Conservation (phyloP, 2,797 vertebrate genomes). For the Chlorospingus flavigularis region DNA sequence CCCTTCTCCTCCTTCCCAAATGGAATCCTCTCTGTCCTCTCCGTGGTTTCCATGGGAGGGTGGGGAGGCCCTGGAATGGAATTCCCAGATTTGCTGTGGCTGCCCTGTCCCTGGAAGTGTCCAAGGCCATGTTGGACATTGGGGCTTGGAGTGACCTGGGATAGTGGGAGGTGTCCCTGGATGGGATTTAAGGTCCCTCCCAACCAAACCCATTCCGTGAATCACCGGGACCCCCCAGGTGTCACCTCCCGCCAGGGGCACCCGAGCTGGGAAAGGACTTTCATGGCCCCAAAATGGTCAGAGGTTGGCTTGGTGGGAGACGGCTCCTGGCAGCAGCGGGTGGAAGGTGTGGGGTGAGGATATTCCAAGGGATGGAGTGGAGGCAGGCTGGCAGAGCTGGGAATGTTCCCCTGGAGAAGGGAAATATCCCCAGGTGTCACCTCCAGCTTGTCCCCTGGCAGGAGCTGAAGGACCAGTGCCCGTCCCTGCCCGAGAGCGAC, state of each 20-base stretch:
- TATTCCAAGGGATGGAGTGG: too few relatives aligned
- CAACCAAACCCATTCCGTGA: accelerated
- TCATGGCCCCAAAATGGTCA: too few relatives aligned
- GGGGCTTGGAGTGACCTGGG: neutral
- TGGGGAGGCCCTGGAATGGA: neutral
- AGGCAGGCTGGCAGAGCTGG: too few relatives aligned
- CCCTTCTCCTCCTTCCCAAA: neutral
- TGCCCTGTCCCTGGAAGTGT: neutral
- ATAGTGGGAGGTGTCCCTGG: accelerated
- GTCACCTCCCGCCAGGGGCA: neutral
- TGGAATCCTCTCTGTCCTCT: accelerated
- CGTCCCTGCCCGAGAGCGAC: constrained; percentile 74
- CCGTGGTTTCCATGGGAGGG: accelerated
- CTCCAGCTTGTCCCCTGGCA: neutral
- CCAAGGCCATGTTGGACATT: neutral
- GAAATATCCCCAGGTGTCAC: neutral
- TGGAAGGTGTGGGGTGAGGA: too few relatives aligned
- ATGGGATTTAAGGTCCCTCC: neutral
- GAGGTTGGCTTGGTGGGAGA: too few relatives aligned
- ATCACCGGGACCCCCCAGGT: accelerated
- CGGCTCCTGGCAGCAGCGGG: too few relatives aligned
- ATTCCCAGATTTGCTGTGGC: neutral
- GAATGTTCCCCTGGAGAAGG: too few relatives aligned
- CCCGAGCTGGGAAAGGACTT: too few relatives aligned
- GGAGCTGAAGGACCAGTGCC: constrained; percentile 91